Evolutionary conservation across 2,888 invertebrate genomes (phyloP).

Genomic region (Polydrusus cervinus): DNA sequence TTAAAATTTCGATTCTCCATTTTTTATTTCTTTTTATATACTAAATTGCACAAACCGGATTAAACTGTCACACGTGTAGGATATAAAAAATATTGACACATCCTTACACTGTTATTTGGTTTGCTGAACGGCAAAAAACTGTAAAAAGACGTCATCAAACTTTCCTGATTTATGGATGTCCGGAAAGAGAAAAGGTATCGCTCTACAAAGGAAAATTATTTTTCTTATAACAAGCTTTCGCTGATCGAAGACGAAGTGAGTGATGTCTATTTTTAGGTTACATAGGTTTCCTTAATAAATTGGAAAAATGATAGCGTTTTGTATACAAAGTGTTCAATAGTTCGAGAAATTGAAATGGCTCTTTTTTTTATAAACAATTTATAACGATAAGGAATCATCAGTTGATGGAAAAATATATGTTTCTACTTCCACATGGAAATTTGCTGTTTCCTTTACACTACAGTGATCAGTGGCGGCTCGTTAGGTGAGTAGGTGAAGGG

Average conservation of each 20-base stretch:
- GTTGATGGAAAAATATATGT: too few relatives aligned
- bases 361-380: too few relatives aligned
- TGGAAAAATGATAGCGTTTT: neutral
- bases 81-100: constrained; percentile 10
- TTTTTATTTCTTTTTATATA: neutral
- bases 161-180: constrained; percentile 27
- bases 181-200: constrained; percentile 13
- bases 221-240: constrained; percentile 1
- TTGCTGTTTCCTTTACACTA: too few relatives aligned
- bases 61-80: constrained; percentile 5
- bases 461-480: too few relatives aligned
- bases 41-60: constrained; percentile 1
- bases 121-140: neutral
- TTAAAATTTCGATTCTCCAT: neutral
- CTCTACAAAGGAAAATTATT: constrained; percentile 15
- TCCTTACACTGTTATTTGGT: constrained; percentile 6
- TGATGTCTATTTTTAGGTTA: neutral
- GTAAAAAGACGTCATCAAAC: constrained; percentile 11
- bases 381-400: too few relatives aligned
- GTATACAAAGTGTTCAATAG: too few relatives aligned
- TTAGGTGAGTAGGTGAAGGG: too few relatives aligned
- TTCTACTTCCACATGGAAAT: too few relatives aligned
- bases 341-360: too few relatives aligned
- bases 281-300: neutral
- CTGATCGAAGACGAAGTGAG: neutral